These are phyloP conservation scores for Poicephalus meyeri DNA, from an alignment of 2,113 vertebrate genomes.

Conservation along the genomic window DNA sequence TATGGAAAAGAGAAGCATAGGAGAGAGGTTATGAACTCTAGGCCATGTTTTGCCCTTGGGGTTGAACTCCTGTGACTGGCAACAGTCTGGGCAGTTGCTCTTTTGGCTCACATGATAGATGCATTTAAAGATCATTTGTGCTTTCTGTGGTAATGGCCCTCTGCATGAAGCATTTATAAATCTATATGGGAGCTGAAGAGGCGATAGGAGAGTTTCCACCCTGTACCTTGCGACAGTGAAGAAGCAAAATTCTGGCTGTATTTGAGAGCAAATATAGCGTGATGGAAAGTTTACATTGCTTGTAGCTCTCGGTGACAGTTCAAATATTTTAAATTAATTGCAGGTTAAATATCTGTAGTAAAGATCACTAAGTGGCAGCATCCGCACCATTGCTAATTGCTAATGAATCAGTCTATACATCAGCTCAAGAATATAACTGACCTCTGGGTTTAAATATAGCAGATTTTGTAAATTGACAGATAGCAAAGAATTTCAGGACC, in stretches of 20 bases:
- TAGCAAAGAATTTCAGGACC: neutral
- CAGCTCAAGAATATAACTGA: neutral
- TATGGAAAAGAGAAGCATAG: neutral
- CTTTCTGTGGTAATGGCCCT: neutral
- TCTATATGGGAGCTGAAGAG: neutral
- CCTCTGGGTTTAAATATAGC: accelerated
- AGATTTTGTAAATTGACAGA: neutral
- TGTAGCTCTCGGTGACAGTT: neutral
- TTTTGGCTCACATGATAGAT: neutral
- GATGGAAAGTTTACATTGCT: neutral
- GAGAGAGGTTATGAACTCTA: neutral
- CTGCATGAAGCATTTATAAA: neutral
- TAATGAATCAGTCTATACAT: neutral
- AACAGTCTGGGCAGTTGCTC: neutral
- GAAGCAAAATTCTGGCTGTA: neutral
- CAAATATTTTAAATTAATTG: neutral
- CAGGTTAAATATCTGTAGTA: neutral
- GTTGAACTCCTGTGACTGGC: neutral
- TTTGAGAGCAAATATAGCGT: neutral
- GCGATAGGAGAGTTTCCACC: neutral
- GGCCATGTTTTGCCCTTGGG: neutral
- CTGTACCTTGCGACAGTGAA: neutral
- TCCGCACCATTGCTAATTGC: neutral
- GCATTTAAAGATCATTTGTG: neutral
- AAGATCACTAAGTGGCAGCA: neutral